phyloP scores from a whole-genome alignment of 1,140 invertebrate genomes.

The Melitaea cinxia region DNA sequence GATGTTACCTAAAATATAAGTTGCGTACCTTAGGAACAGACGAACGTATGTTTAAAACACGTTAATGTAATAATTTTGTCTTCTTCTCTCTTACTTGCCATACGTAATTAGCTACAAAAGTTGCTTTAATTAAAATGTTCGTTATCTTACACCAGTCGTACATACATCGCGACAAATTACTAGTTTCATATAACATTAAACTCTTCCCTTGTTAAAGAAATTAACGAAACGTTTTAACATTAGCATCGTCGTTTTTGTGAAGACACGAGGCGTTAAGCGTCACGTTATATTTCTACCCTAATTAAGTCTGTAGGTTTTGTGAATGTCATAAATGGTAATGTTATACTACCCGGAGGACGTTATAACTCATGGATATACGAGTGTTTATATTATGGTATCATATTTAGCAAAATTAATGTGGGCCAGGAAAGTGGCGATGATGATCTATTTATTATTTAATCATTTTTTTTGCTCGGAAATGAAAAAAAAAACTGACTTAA shows the following conservation, averaged over 20 bases:
- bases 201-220: not conserved
- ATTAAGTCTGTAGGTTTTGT: constrained; percentile 11
- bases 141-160: not conserved
- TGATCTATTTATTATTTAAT: not conserved
- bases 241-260: not conserved
- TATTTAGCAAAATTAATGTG: constrained; percentile 10
- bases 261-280: constrained; percentile 1
- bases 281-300: constrained; percentile 11
- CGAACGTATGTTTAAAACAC: too few species aligned
- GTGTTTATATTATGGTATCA: too few species aligned
- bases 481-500: too few species aligned
- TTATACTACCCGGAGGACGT: constrained; percentile 16
- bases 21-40: too few species aligned
- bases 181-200: not conserved
- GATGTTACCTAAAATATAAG: too few species aligned
- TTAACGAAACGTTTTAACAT: not conserved
- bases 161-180: not conserved
- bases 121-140: too few species aligned
- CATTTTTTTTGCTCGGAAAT: too few species aligned
- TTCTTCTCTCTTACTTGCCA: too few species aligned
- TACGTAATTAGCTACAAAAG: too few species aligned
- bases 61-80: too few species aligned
- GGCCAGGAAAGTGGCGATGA: not conserved
- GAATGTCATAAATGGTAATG: constrained; percentile 16
- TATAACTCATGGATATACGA: constrained; percentile 1